phyloP scores from a whole-genome alignment of 2,797 vertebrate genomes.

The Rhyacichthys aspro region DNA sequence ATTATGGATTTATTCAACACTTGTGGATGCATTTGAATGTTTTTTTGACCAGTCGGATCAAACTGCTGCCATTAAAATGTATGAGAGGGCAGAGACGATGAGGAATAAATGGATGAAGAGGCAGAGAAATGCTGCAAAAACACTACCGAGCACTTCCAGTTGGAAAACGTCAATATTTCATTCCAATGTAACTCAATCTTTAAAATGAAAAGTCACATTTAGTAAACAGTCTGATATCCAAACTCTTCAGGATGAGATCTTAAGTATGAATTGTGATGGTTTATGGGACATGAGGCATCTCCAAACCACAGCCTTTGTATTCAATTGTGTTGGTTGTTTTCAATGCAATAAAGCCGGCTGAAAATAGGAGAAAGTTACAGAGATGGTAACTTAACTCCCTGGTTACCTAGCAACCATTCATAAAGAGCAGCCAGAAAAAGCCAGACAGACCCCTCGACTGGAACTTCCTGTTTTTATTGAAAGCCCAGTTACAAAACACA shows the following conservation, averaged over 20 bases:
- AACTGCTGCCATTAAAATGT: slow-evolving; percentile 71
- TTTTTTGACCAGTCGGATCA: slow-evolving; percentile 53
- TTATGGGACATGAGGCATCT: neutral
- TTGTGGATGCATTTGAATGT: slow-evolving; percentile 50
- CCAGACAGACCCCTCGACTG: slow-evolving; percentile 55
- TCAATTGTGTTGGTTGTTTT: neutral
- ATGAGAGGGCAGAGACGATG: slow-evolving; percentile 58
- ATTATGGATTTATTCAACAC: slow-evolving; percentile 73
- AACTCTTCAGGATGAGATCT: no score
- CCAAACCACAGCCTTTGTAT: neutral
- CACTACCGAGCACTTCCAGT: slow-evolving; percentile 25
- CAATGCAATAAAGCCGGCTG: slow-evolving; percentile 12
- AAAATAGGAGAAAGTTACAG: slow-evolving; percentile 38
- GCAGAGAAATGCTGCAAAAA: slow-evolving; percentile 4
- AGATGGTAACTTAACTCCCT: slow-evolving; percentile 49
- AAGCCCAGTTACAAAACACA: slow-evolving; percentile 46
- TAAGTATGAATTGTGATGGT: no score
- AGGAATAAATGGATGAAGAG: slow-evolving; percentile 33
- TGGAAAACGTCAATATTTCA: slow-evolving; percentile 23
- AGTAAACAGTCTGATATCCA: slow-evolving; percentile 24
- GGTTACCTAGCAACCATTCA: slow-evolving; percentile 62
- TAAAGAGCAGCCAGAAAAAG: slow-evolving; percentile 40
- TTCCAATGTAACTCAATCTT: slow-evolving; percentile 30
- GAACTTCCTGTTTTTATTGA: slow-evolving; percentile 47
- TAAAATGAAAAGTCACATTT: slow-evolving; percentile 36